Conservation (phyloP, 92 coral and sea anemone species). For the Epizoanthus ramosus region DNA sequence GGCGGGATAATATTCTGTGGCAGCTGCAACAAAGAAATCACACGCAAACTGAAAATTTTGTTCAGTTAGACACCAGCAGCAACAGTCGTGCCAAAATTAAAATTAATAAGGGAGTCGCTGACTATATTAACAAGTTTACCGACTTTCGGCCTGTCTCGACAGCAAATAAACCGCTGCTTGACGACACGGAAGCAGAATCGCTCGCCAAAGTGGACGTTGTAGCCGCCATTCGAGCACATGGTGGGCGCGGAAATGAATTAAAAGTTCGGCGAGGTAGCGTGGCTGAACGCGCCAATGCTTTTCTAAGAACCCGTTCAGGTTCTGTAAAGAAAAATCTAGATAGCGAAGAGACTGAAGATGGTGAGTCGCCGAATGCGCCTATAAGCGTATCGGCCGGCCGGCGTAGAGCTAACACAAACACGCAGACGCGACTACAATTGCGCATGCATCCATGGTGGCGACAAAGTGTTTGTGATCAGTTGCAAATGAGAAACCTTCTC, state of each 20-base stretch:
- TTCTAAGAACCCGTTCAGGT: slow-evolving; percentile 54
- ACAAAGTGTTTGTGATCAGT: slow-evolving; percentile 68
- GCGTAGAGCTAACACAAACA: slow-evolving; percentile 67
- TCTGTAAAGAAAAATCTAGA: slow-evolving; percentile 19
- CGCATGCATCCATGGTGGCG: slow-evolving; percentile 70
- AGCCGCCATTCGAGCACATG: slow-evolving; percentile 71
- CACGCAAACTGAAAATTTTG: slow-evolving; percentile 70
- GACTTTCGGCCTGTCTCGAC: slow-evolving; percentile 67
- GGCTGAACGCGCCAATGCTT: slow-evolving; percentile 72
- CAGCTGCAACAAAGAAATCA: slow-evolving; percentile 74
- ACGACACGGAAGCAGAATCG: slow-evolving; percentile 54
- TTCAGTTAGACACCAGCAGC: slow-evolving; percentile 58
- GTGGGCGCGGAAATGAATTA: slow-evolving; percentile 40
- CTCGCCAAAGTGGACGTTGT: slow-evolving; percentile 61
- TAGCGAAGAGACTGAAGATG: slow-evolving; percentile 38
- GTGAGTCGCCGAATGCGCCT: not conserved
- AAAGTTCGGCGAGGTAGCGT: slow-evolving; percentile 57
- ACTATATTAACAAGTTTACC: slow-evolving; percentile 70
- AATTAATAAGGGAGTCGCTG: slow-evolving; percentile 74
- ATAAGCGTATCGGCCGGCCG: not conserved
- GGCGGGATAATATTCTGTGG: slow-evolving; percentile 82
- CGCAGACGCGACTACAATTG: slow-evolving; percentile 42
- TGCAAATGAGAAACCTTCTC: slow-evolving; percentile 81
- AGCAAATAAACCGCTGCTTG: slow-evolving; percentile 31
- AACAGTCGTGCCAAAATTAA: slow-evolving; percentile 51